Conservation (phyloP, 2,888 invertebrate species). For the Cataglyphis rosenhaueri region DNA sequence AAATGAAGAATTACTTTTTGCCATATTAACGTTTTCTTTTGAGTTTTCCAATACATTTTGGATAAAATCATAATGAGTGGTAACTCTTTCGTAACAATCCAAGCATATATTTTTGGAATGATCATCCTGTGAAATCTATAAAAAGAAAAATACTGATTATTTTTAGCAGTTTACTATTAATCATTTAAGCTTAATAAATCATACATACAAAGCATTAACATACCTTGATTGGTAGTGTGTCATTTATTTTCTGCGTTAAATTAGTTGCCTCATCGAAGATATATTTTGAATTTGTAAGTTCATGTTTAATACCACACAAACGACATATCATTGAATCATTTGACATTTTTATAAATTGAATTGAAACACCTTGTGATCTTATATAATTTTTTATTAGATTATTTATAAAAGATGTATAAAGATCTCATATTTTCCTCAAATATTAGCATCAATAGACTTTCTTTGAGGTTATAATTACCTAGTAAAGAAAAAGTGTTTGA, state of each 20-base stretch:
- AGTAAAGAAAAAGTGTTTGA: background rate
- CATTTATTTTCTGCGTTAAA: conserved; percentile 68
- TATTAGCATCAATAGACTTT: background rate
- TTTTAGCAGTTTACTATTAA: conserved; percentile 14
- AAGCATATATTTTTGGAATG: conserved; percentile 66
- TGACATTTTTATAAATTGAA: conserved; percentile 51
- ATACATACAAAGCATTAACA: conserved; percentile 36
- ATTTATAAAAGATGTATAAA: background rate
- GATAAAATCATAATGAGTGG: conserved; percentile 62
- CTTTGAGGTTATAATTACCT: background rate
- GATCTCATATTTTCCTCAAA: background rate
- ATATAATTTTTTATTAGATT: background rate
- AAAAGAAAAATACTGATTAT: conserved; percentile 34
- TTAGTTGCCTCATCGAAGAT: conserved; percentile 66
- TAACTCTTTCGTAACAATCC: conserved; percentile 66
- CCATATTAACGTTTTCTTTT: conserved; percentile 35
- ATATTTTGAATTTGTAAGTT: conserved; percentile 49
- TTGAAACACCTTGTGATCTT: background rate
- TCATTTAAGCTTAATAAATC: background rate
- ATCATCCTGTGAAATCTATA: conserved; percentile 71
- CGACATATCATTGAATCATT: conserved; percentile 62
- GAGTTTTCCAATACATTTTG: conserved; percentile 62
- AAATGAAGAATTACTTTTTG: conserved; percentile 38
- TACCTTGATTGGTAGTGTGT: conserved; percentile 69
- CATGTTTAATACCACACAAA: conserved; percentile 65